Evolutionary conservation across 2,888 invertebrate genomes (phyloP).

Genomic region (Unio delphinus): DNA sequence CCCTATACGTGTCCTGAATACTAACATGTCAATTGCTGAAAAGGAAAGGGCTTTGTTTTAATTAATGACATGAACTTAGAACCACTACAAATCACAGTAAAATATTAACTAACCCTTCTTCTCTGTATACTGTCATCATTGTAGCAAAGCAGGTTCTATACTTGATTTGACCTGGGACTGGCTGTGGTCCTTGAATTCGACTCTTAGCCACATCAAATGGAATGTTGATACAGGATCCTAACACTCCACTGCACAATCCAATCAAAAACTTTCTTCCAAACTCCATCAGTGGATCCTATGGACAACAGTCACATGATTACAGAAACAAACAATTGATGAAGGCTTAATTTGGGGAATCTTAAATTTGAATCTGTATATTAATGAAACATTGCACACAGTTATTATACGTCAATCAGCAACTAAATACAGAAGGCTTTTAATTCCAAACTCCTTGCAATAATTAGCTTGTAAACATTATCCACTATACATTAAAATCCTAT

Average conservation of each 20-base stretch:
- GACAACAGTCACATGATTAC: constrained; percentile 5
- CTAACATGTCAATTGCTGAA: too few relatives aligned
- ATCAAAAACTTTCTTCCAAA: constrained; percentile 76
- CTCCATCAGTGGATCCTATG: constrained; percentile 63
- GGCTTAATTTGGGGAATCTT: not conserved
- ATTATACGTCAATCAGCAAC: too few relatives aligned
- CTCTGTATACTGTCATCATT: constrained; percentile 82
- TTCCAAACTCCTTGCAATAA: too few relatives aligned
- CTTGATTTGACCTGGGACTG: constrained; percentile 80
- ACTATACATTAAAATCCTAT: too few relatives aligned
- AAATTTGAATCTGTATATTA: not conserved
- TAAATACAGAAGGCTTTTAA: too few relatives aligned
- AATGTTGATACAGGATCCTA: constrained; percentile 91
- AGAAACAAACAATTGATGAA: not conserved
- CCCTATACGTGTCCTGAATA: not conserved
- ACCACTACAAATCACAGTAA: not conserved
- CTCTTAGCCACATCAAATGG: constrained; percentile 98
- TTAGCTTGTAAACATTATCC: too few relatives aligned
- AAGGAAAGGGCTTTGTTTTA: too few relatives aligned
- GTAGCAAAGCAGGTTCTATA: constrained; percentile 85
- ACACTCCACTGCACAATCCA: constrained; percentile 89
- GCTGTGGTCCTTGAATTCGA: constrained; percentile 94
- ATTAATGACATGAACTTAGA: constrained; percentile 1
- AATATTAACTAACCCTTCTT: constrained; percentile 84
- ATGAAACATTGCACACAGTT: too few relatives aligned